Evolutionary conservation across 2,113 vertebrate genomes (phyloP).

Genomic region (Cercocebus atys): DNA sequence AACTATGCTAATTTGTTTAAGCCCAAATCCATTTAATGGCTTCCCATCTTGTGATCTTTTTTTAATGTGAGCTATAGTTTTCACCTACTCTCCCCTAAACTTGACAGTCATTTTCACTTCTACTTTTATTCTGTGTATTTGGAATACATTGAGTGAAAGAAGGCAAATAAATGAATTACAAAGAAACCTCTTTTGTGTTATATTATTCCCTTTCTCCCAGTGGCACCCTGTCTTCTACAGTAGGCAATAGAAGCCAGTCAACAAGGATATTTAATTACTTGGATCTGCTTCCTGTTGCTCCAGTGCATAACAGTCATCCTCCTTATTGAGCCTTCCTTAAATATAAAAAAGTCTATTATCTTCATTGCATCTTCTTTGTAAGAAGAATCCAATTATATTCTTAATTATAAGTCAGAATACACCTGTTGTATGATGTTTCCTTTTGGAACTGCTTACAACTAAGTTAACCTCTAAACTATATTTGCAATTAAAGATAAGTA

Average conservation of each 20-base stretch:
- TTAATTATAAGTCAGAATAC: background rate
- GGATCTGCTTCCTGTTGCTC: background rate
- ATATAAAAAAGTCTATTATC: background rate
- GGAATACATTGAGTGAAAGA: background rate
- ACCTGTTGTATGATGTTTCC: background rate
- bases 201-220: background rate
- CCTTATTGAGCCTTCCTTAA: background rate
- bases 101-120: background rate
- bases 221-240: background rate
- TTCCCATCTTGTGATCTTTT: background rate
- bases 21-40: background rate
- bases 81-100: background rate
- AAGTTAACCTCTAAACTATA: background rate
- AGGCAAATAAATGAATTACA: background rate
- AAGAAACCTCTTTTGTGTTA: background rate
- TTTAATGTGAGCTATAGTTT: background rate
- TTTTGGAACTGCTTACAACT: slow-evolving; percentile 14
- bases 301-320: background rate
- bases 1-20: background rate
- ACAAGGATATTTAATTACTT: background rate
- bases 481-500: background rate
- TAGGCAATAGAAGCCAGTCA: background rate
- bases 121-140: background rate
- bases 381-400: background rate
- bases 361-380: background rate